A percentile compares a stretch with the other conserved stretches of the same genome.
Conservation (phyloP, 1,140 invertebrate genomes). For the Platorchestia sp. region DNA sequence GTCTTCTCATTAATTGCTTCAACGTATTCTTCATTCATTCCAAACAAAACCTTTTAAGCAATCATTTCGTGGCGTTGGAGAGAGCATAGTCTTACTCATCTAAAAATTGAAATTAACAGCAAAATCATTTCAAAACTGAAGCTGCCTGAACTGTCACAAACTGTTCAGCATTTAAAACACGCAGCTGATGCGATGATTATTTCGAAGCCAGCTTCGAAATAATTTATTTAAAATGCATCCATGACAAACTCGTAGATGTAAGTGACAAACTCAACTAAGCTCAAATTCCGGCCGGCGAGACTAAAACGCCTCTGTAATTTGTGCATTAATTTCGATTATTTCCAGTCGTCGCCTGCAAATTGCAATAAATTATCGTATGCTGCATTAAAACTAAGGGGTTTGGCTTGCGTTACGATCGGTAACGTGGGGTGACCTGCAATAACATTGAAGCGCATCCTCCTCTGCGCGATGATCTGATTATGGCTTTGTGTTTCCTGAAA, state of each 20-base stretch:
- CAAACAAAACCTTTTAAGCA: neutral
- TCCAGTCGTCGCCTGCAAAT: neutral
- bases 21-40: neutral
- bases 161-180: neutral
- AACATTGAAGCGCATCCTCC: too few species aligned
- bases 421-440: too few species aligned
- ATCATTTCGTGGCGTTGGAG: neutral
- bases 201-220: too few species aligned
- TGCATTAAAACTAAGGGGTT: neutral
- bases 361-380: neutral
- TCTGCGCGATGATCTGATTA: too few species aligned
- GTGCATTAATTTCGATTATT: neutral
- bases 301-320: neutral
- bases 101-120: neutral
- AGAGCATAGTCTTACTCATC: neutral
- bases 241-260: too few species aligned
- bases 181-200: too few species aligned
- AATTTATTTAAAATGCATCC: too few species aligned
- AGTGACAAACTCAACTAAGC: neutral
- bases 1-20: neutral
- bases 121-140: neutral
- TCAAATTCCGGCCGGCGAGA: neutral
- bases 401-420: neutral
- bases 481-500: too few species aligned
- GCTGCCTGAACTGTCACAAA: neutral